Conservation (phyloP, 1,140 invertebrate genomes). For the Copidosoma floridanum region DNA sequence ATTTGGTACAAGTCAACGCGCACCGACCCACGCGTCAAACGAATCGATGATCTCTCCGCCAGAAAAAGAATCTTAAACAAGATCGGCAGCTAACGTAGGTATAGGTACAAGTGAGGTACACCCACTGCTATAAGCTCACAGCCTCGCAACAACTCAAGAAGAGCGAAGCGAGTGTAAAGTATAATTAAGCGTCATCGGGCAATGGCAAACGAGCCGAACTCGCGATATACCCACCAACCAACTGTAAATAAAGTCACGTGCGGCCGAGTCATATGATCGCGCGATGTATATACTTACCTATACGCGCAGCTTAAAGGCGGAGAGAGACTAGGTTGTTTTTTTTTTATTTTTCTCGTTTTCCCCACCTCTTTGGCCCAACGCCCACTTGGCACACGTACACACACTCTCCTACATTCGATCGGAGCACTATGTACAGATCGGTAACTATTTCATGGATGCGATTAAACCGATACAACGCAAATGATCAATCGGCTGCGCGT, state of each 20-base stretch:
- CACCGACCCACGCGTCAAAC: not conserved
- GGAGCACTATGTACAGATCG: no score
- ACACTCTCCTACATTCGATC: no score
- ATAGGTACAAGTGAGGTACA: not conserved
- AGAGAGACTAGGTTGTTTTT: no score
- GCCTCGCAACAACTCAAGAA: no score
- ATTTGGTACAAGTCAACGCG: not conserved
- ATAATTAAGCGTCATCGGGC: not conserved
- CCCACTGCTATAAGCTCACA: no score
- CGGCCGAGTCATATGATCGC: conserved; percentile 60
- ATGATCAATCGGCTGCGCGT: not conserved
- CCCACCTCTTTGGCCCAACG: conserved; percentile 24
- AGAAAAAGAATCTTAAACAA: not conserved
- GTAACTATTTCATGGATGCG: no score
- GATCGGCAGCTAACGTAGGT: not conserved
- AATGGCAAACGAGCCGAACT: not conserved
- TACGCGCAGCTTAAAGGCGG: no score
- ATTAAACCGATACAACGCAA: no score
- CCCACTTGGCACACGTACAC: no score
- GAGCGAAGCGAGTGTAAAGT: not conserved
- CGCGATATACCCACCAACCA: conserved; percentile 25
- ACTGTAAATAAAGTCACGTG: conserved; percentile 63
- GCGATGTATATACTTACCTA: no score
- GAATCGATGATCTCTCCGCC: no score
- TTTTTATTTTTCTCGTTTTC: no score